These are phyloP conservation scores for Diorhabda elongata DNA, from an alignment of 1,140 invertebrate genomes.

Conservation along the genomic window DNA sequence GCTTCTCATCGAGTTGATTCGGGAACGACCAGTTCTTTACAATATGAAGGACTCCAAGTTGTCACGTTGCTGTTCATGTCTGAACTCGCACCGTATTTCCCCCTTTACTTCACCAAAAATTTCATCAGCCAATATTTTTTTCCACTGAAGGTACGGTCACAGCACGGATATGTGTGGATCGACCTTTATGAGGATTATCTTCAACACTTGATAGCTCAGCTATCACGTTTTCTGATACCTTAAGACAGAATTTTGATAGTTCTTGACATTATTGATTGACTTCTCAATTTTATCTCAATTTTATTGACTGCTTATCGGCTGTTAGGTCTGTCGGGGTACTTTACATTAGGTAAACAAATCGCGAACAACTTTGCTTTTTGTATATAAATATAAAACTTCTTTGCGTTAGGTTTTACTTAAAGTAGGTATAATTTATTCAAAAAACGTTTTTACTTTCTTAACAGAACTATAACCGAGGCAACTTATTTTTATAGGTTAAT, in stretches of 20 bases:
- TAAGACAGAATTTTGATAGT: neutral
- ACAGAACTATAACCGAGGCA: neutral
- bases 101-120: no score
- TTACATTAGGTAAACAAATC: neutral
- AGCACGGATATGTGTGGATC: no score
- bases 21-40: no score
- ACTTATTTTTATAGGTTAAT: neutral
- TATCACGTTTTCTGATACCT: neutral
- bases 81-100: no score
- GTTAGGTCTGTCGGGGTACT: neutral
- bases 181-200: neutral
- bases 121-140: no score
- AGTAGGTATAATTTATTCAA: neutral
- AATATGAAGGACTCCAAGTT: no score
- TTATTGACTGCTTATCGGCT: neutral
- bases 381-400: neutral
- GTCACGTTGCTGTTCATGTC: no score
- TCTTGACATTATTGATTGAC: neutral
- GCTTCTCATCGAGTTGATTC: no score
- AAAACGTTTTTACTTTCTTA: neutral
- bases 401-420: neutral
- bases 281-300: neutral
- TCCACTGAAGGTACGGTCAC: no score
- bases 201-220: neutral
- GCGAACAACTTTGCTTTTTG: neutral